phyloP scores from a whole-genome alignment of 2,113 vertebrate species.

The Noturus placidus region DNA sequence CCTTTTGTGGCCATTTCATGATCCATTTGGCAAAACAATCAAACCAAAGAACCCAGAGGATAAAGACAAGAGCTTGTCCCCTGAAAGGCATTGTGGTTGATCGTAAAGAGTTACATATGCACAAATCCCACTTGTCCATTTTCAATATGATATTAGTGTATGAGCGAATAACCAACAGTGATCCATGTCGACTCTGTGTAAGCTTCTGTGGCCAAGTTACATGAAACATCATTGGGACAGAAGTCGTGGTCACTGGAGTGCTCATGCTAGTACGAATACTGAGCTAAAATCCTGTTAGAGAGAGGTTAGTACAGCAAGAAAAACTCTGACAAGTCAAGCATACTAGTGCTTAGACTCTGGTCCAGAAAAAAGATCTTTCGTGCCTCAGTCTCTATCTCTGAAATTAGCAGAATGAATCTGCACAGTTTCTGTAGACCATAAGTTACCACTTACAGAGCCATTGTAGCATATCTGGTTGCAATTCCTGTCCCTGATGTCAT shows the following conservation, averaged over 20 bases:
- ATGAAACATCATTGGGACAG: background rate
- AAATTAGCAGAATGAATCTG: background rate
- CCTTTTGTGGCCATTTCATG: no score
- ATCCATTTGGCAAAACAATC: background rate
- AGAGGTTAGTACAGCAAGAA: background rate
- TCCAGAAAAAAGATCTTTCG: background rate
- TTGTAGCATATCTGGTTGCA: background rate
- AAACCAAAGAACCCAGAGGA: background rate
- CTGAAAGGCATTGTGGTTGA: background rate
- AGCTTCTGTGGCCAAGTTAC: background rate
- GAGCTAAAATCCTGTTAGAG: background rate
- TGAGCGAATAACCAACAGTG: background rate
- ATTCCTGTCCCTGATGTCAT: background rate
- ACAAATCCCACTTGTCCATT: background rate
- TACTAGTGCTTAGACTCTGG: background rate
- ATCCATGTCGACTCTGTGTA: background rate
- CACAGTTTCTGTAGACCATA: background rate
- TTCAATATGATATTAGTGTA: background rate
- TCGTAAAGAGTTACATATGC: background rate
- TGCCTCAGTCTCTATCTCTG: background rate
- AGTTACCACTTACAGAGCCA: background rate
- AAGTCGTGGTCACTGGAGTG: background rate
- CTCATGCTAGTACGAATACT: background rate
- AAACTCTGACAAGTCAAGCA: background rate
- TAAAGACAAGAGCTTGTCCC: background rate